Evolutionary conservation across 2,113 vertebrate genomes (phyloP).

Genomic region (Crocuta crocuta): DNA sequence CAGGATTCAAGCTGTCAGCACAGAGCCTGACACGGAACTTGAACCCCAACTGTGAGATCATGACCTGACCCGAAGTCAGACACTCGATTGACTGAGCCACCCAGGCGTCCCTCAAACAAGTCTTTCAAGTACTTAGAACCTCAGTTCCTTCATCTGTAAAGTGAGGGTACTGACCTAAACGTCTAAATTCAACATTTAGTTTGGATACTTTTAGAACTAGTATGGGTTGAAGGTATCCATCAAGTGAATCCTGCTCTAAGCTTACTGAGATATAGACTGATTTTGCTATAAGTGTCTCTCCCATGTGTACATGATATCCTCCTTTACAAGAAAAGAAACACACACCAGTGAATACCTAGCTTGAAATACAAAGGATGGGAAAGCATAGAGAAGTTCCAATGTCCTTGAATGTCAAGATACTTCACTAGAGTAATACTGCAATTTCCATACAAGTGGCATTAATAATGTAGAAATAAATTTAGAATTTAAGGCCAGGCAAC

Average conservation of each 20-base stretch:
- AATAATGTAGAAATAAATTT: constrained; percentile 1
- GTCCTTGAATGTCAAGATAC: neutral
- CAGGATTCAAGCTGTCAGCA: too few relatives aligned
- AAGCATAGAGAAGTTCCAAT: neutral
- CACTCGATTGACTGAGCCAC: too few relatives aligned
- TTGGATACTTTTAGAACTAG: neutral
- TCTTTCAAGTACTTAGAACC: neutral
- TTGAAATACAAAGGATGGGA: neutral
- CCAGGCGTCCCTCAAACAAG: neutral
- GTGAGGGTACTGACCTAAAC: neutral
- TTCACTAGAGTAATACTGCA: neutral
- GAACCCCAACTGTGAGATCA: too few relatives aligned
- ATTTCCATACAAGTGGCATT: neutral
- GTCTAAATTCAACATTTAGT: neutral
- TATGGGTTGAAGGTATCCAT: neutral
- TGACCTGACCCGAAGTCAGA: too few relatives aligned
- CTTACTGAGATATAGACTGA: neutral
- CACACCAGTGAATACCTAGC: neutral
- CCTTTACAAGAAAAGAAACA: neutral
- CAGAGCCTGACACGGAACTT: too few relatives aligned
- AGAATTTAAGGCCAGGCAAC: neutral
- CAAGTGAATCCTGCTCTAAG: neutral
- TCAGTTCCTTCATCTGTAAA: neutral
- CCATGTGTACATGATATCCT: fast-evolving
- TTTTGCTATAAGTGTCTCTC: neutral